phyloP scores from a whole-genome alignment of 2,113 vertebrate genomes.

The Nerophis lumbriciformis region DNA sequence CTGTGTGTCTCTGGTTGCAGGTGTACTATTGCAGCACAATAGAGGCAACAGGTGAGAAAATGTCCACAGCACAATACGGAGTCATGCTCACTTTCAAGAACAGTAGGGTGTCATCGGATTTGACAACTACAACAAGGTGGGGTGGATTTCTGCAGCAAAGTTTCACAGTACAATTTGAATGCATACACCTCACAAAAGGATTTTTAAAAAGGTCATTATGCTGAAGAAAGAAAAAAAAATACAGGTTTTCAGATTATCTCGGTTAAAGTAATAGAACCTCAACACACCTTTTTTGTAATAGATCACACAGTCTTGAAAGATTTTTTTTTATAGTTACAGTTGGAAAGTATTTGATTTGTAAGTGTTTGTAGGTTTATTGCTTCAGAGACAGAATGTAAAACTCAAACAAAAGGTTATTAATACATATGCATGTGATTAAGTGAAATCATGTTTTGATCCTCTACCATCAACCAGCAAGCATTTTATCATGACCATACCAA shows the following conservation, averaged over 20 bases:
- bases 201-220: slow-evolving; percentile 14
- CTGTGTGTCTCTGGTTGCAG: slow-evolving; percentile 35
- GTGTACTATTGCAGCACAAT: slow-evolving; percentile 43
- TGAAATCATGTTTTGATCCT: too few relatives aligned
- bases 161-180: slow-evolving; percentile 20
- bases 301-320: too few relatives aligned
- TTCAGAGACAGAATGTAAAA: too few relatives aligned
- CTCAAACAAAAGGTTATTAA: too few relatives aligned
- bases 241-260: background rate
- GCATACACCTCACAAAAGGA: slow-evolving; percentile 10
- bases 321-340: too few relatives aligned
- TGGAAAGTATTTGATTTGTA: too few relatives aligned
- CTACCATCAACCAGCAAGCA: too few relatives aligned
- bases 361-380: too few relatives aligned
- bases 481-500: too few relatives aligned
- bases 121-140: slow-evolving; percentile 24
- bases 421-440: too few relatives aligned
- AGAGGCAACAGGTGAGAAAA: slow-evolving; percentile 40
- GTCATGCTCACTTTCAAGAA: slow-evolving; percentile 24
- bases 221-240: background rate
- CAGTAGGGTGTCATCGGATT: slow-evolving; percentile 17
- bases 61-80: slow-evolving; percentile 27
- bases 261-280: background rate
- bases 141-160: slow-evolving; percentile 15
- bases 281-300: too few relatives aligned